Conservation (phyloP, 2,113 vertebrate genomes). For the Microtus montanus region DNA sequence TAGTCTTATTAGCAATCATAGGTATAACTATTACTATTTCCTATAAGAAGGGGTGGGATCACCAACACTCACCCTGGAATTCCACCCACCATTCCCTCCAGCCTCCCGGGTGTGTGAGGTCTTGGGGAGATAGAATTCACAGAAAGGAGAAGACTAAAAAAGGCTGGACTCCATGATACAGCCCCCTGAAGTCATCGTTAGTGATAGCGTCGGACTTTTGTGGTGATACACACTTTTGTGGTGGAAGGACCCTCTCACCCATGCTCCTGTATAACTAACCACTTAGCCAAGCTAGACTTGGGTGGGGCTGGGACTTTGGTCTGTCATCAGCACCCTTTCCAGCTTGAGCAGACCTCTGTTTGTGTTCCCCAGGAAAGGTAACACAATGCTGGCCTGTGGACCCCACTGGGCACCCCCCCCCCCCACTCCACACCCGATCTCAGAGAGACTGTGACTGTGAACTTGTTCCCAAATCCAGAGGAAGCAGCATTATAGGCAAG, state of each 20-base stretch:
- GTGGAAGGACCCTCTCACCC: not conserved
- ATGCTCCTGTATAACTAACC: not conserved
- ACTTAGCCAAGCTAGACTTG: not conserved
- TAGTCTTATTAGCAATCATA: not conserved
- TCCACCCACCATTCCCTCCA: not conserved
- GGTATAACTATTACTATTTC: not conserved
- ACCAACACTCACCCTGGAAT: not conserved
- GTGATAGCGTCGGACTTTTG: not conserved
- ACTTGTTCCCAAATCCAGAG: not conserved
- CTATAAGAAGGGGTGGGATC: not conserved
- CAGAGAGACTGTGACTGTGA: not conserved
- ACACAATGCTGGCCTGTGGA: not conserved
- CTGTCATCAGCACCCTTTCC: not conserved
- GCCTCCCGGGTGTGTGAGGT: not conserved
- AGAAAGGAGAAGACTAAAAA: not conserved
- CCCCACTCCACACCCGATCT: not conserved
- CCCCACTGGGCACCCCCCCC: no score
- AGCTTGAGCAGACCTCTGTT: not conserved
- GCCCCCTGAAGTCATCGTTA: not conserved
- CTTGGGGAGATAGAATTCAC: not conserved
- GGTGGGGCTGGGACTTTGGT: not conserved
- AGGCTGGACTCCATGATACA: not conserved
- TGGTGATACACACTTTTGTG: not conserved
- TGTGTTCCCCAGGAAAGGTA: not conserved
- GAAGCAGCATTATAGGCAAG: not conserved